Conservation (phyloP, 1,140 invertebrate genomes). For the Plectrocnemia conspersa region DNA sequence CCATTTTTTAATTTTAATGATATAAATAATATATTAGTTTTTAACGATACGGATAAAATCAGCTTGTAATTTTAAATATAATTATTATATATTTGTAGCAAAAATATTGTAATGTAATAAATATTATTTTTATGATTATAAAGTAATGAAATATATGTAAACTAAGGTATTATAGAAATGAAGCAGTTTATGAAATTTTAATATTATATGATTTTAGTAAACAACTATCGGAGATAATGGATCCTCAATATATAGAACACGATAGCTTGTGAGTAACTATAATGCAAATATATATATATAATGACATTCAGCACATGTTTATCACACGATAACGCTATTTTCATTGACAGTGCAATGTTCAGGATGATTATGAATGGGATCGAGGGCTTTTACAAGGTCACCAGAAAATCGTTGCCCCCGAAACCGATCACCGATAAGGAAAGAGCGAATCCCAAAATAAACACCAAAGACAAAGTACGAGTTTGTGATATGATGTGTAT, state of each 20-base stretch:
- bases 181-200: not conserved
- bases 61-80: no score
- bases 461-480: no score
- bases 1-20: no score
- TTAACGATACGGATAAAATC: not conserved
- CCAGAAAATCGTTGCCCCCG: not conserved
- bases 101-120: not conserved
- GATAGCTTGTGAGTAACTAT: constrained; percentile 69
- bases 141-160: not conserved
- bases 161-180: not conserved
- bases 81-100: no score
- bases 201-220: constrained; percentile 42
- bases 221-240: constrained; percentile 53
- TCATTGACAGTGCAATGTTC: constrained; percentile 26
- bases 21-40: constrained; percentile 1
- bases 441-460: no score
- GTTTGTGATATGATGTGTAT: not conserved
- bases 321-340: no score
- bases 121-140: not conserved
- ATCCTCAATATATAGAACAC: constrained; percentile 59
- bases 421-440: not conserved
- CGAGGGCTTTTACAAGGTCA: constrained; percentile 26
- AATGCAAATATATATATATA: constrained; percentile 52
- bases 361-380: constrained; percentile 26
- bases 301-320: no score